Evolutionary conservation across 2,797 vertebrate species (phyloP).

Genomic region (Emydoidea blandingii): DNA sequence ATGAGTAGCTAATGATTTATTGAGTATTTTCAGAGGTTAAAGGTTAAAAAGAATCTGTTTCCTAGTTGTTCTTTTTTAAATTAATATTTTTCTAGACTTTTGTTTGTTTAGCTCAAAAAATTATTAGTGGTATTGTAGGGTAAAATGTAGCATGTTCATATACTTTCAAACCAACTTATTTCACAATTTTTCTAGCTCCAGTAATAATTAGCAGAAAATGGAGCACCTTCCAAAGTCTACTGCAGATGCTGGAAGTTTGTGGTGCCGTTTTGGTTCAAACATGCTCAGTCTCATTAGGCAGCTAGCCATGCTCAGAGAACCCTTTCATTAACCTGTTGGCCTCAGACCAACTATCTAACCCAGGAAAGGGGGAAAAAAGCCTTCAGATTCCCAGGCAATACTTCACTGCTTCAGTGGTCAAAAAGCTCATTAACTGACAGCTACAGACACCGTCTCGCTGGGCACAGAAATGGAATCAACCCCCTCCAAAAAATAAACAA

Average conservation of each 20-base stretch:
- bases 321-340: slow-evolving; percentile 60
- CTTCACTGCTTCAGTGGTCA: slow-evolving; percentile 59
- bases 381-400: slow-evolving; percentile 49
- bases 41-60: slow-evolving; percentile 76
- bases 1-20: slow-evolving; percentile 76
- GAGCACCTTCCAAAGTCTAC: not conserved
- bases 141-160: not conserved
- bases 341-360: not conserved
- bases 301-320: not conserved
- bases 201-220: not conserved
- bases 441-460: rapidly evolving
- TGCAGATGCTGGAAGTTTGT: not conserved
- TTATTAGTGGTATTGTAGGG: not conserved
- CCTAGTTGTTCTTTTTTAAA: slow-evolving; percentile 50
- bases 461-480: not conserved
- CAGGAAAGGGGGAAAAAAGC: not conserved
- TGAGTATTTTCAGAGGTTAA: slow-evolving; percentile 57
- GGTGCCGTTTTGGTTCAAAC: not conserved
- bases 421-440: slow-evolving; percentile 56
- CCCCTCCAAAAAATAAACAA: not conserved
- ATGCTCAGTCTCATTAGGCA: slow-evolving; percentile 41
- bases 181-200: not conserved
- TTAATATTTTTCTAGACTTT: not conserved
- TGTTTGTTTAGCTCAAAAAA: not conserved
- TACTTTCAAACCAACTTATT: not conserved